A percentile compares a stretch with the other conserved stretches of the same genome.
Evolutionary conservation across 2,113 vertebrate genomes (phyloP).

Genomic region (Brachyhypopomus occidentalis): DNA sequence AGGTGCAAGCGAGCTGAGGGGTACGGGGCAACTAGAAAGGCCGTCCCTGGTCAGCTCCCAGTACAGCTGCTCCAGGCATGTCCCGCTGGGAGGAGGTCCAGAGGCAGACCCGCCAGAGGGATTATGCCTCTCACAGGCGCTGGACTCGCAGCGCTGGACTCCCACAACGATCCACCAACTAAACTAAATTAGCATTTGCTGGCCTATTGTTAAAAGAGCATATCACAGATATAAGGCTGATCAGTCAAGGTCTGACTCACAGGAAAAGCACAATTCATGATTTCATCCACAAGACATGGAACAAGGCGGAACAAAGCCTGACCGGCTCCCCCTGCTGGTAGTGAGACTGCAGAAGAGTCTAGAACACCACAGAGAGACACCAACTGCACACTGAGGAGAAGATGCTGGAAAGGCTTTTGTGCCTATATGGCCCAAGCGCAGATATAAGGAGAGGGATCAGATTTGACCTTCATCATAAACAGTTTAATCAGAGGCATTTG

Average conservation of each 20-base stretch:
- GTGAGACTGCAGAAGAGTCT: constrained; percentile 15
- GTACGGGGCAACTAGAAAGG: too few species aligned
- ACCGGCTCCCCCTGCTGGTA: neutral
- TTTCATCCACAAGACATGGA: constrained; percentile 38
- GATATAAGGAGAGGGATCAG: neutral
- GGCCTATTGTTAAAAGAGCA: neutral
- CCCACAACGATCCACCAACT: neutral
- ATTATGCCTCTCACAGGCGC: too few species aligned
- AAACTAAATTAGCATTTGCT: constrained; percentile 1
- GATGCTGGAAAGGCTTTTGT: constrained; percentile 8
- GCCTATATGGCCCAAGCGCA: constrained; percentile 19
- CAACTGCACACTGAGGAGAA: neutral
- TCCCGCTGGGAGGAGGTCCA: too few species aligned
- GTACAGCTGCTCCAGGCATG: too few species aligned
- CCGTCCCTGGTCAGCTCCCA: too few species aligned
- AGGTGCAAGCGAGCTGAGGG: too few species aligned
- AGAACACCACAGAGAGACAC: constrained; percentile 11
- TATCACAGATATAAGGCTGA: neutral
- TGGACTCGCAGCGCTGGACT: too few species aligned
- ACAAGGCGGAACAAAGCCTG: constrained; percentile 18
- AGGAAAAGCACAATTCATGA: constrained; percentile 25
- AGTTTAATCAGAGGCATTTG: too few species aligned
- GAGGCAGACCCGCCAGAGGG: too few species aligned
- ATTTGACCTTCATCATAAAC: too few species aligned
- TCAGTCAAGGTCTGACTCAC: neutral